A percentile compares a stretch with the other conserved stretches of the same genome.
Conservation (phyloP, 2,888 invertebrate genomes). For the Argyra leucocephala region DNA sequence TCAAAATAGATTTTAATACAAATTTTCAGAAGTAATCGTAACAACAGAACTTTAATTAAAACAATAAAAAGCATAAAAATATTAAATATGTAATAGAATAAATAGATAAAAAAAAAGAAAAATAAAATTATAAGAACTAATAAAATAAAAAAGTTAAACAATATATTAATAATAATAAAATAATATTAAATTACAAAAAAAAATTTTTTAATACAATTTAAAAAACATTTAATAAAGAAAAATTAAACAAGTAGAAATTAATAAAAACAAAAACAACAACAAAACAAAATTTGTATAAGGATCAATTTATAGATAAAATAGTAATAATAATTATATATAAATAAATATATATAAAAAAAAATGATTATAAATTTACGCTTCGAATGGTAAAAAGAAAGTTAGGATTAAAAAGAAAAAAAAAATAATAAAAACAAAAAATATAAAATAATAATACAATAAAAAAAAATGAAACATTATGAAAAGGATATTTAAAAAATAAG, state of each 20-base stretch:
- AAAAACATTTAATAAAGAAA: neutral
- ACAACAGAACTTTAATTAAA: too few relatives aligned
- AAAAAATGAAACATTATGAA: neutral
- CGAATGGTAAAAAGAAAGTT: neutral
- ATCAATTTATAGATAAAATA: constrained; percentile 3
- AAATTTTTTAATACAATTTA: neutral
- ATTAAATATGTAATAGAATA: too few relatives aligned
- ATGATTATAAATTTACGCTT: constrained; percentile 6
- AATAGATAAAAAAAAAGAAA: too few relatives aligned
- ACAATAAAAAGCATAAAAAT: too few relatives aligned
- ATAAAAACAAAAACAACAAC: neutral
- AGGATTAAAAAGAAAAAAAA: neutral
- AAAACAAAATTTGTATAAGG: constrained; percentile 1
- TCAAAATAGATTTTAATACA: too few relatives aligned
- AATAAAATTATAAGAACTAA: neutral
- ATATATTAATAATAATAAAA: too few relatives aligned
- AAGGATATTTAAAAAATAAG: neutral
- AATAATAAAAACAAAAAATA: neutral
- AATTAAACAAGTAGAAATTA: neutral
- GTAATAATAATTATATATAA: neutral
- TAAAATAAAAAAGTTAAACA: neutral
- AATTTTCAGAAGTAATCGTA: too few relatives aligned
- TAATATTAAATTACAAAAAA: neutral
- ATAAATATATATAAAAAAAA: neutral
- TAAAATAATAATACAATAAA: neutral